Percentiles rank a stretch among this genome's conserved stretches.
These are phyloP conservation scores for Drosophila chauvacae DNA, from an alignment of 1,140 invertebrate species.

Conservation along the genomic window DNA sequence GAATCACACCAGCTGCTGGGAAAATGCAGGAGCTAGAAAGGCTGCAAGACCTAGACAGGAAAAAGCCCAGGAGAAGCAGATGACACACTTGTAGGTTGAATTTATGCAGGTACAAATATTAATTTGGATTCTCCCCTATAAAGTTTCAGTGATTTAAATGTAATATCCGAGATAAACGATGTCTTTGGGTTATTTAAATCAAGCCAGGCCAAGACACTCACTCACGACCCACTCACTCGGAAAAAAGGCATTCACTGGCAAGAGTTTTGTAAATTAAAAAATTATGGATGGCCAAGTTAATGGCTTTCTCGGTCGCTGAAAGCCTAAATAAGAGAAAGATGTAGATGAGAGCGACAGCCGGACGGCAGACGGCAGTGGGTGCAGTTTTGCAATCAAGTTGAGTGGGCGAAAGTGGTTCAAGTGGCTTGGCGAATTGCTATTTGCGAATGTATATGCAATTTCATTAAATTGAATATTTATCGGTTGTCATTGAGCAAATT, in stretches of 20 bases:
- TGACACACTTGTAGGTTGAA: constrained; percentile 17
- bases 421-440: constrained; percentile 23
- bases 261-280: constrained; percentile 50
- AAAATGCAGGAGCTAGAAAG: constrained; percentile 4
- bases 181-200: constrained; percentile 36
- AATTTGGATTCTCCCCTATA: constrained; percentile 7
- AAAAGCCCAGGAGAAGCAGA: constrained; percentile 3
- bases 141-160: constrained; percentile 11
- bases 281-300: constrained; percentile 53
- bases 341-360: background rate
- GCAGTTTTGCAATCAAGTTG: constrained; percentile 40
- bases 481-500: constrained; percentile 52
- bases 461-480: constrained; percentile 53
- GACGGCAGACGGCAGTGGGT: constrained; percentile 17
- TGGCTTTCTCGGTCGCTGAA: constrained; percentile 37
- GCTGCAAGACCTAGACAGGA: background rate
- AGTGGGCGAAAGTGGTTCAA: constrained; percentile 55
- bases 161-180: constrained; percentile 34
- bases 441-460: constrained; percentile 48
- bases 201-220: constrained; percentile 13
- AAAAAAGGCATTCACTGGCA: constrained; percentile 24
- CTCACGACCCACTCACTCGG: constrained; percentile 33
- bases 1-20: background rate
- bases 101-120: constrained; percentile 6
- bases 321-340: constrained; percentile 11